Conservation (phyloP, 2,113 vertebrate species). For the Aleadryas rufinucha region DNA sequence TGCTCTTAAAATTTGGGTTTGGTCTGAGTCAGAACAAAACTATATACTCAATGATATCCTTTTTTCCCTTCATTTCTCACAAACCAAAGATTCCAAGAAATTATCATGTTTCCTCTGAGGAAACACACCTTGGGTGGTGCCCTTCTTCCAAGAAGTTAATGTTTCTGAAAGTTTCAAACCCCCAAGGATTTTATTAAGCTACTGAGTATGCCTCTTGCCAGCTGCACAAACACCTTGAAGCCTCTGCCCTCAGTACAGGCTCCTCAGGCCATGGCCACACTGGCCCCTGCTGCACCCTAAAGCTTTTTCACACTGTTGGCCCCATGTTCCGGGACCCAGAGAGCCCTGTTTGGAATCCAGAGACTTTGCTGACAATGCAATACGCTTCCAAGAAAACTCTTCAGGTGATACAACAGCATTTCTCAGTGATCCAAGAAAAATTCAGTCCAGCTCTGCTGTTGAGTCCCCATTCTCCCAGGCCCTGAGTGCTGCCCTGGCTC, state of each 20-base stretch:
- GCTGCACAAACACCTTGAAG: neutral
- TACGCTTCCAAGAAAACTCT: neutral
- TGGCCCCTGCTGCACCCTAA: neutral
- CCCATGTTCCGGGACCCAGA: neutral
- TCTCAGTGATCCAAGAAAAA: neutral
- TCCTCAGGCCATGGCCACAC: neutral
- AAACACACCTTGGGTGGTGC: neutral
- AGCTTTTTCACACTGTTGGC: neutral
- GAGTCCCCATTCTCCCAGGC: neutral
- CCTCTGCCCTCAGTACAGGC: rapidly evolving
- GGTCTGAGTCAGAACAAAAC: neutral
- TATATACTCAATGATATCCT: neutral
- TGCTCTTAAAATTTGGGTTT: neutral
- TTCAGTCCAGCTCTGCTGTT: neutral
- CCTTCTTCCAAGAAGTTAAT: neutral
- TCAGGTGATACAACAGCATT: neutral
- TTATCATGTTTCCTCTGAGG: neutral
- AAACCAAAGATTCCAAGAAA: neutral
- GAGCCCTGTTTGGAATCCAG: neutral
- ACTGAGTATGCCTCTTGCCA: neutral
- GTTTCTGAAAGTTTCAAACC: neutral
- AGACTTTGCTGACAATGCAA: neutral
- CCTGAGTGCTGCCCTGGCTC: rapidly evolving
- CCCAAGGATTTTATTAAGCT: neutral
- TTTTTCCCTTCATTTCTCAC: neutral